Base-by-base conservation (phyloP, 2,113 vertebrate species). In the Hyaena hyaena region DNA sequence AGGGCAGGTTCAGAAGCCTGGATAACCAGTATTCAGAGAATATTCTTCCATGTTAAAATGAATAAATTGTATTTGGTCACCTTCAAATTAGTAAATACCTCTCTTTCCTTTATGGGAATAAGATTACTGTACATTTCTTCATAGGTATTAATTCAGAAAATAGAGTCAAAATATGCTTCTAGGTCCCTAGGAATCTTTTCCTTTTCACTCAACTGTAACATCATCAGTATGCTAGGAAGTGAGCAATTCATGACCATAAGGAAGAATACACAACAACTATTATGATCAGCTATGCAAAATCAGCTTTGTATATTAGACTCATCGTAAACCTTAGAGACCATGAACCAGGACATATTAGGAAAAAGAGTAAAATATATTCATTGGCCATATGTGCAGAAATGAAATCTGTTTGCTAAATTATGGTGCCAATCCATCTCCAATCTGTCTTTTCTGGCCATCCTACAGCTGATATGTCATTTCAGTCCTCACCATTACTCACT, bases 371-470 rank as follows among this genome's bases (percentile, higher is more conserved):
- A 77, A 23, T 19, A 77, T 82, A 73, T 66, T 79, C 69, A 86
- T 35, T 93, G 93, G 16, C 50, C 39, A 50, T 68, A 89, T 81
- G 63, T 24, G 58, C n/a, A 95, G 39, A 95, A 93, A 81, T 83
- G 73, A 96, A 96, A 93, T 74, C n/a, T 61, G 8, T 39, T 89
- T 65, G 69, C 61, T 88, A 77, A 94, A 66, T 89, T 33, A 85
- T 63, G 7, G 43, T 82, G 15, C 43, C 43, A 63, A 4, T 35
- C 73, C 33, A 43, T 39, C 26, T 35, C 55, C 69, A 87, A 43
- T 80, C 88, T 96, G 33, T 89, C n/a, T 69, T 88, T 53, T 28
- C 39, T 68, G 63, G 74, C n/a, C 24, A 65, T 58, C 14, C 10
- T 90, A 26, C 4, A 81, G 55, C 33, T 84, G 55, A 39, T 45